Evolutionary conservation across 2,113 vertebrate species (phyloP).

Genomic region (Clarias magur): DNA sequence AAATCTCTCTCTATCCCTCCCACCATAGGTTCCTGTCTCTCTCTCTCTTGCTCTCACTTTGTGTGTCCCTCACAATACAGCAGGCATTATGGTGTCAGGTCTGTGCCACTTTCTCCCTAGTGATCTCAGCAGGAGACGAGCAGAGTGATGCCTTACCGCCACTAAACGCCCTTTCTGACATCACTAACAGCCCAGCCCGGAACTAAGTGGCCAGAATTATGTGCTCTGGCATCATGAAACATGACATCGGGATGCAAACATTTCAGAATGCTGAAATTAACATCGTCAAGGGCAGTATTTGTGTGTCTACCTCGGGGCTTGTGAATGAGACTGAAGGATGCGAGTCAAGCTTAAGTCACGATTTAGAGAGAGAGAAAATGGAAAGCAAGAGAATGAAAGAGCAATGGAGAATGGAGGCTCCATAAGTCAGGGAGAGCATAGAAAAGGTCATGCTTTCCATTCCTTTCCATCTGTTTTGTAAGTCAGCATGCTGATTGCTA

Average conservation of each 20-base stretch:
- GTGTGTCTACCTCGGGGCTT: constrained; percentile 14
- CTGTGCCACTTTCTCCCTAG: background rate
- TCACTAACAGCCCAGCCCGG: constrained; percentile 3
- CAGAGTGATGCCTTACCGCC: constrained; percentile 21
- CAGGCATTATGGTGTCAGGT: constrained; percentile 24
- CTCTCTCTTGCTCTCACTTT: background rate
- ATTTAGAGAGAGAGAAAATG: background rate
- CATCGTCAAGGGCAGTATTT: constrained; percentile 30
- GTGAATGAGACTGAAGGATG: constrained; percentile 9
- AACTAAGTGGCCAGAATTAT: constrained; percentile 7
- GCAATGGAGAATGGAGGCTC: background rate
- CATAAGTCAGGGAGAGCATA: background rate
- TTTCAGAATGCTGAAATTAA: constrained; percentile 29
- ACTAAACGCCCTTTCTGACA: constrained; percentile 24
- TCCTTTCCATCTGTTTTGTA: constrained; percentile 23
- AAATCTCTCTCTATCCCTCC: background rate
- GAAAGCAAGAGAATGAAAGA: background rate
- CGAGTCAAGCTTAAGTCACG: constrained; percentile 1
- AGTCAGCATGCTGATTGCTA: constrained; percentile 11
- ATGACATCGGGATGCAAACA: constrained; percentile 27
- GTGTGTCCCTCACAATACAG: constrained; percentile 23
- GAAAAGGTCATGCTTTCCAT: constrained; percentile 35
- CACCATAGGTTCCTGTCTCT: background rate
- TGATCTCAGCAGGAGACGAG: constrained; percentile 26
- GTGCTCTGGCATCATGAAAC: constrained; percentile 10